Evolutionary conservation across 2,888 invertebrate genomes (phyloP).

Genomic region (Phyto melanocephala): DNA sequence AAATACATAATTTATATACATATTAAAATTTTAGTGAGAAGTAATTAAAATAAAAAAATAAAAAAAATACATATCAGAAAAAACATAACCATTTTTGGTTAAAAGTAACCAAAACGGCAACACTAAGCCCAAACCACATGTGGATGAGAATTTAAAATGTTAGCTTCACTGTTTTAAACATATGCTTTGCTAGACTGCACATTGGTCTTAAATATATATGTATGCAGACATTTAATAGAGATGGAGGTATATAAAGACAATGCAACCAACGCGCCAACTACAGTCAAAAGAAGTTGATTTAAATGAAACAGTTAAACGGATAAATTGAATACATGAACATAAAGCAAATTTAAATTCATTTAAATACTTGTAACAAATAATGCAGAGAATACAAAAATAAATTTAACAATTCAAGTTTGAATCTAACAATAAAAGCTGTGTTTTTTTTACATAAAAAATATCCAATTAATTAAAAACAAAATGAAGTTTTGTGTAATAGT

Average conservation of each 20-base stretch:
- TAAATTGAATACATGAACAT: slow-evolving; percentile 64
- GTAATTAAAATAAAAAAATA: too few species aligned
- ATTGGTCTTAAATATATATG: slow-evolving; percentile 5
- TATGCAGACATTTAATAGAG: not conserved
- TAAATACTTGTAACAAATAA: slow-evolving; percentile 13
- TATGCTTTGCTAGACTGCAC: slow-evolving; percentile 17
- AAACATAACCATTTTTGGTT: too few species aligned
- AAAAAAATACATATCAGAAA: too few species aligned
- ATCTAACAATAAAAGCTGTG: not conserved
- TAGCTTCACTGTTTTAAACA: too few species aligned
- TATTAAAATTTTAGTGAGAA: too few species aligned
- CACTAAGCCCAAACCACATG: too few species aligned
- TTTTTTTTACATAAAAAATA: not conserved
- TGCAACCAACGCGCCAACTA: slow-evolving; percentile 72
- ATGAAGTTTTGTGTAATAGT: slow-evolving; percentile 27
- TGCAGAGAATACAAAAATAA: slow-evolving; percentile 23
- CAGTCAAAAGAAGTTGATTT: slow-evolving; percentile 72
- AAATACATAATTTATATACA: too few species aligned
- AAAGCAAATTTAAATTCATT: slow-evolving; percentile 40
- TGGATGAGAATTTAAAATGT: too few species aligned
- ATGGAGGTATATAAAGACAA: slow-evolving; percentile 76
- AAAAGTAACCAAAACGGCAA: too few species aligned
- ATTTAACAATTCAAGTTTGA: not conserved
- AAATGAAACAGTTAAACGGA: slow-evolving; percentile 64
- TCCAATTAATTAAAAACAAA: slow-evolving; percentile 8